Conservation (phyloP, 2,888 invertebrate genomes). For the Papilio elwesi region DNA sequence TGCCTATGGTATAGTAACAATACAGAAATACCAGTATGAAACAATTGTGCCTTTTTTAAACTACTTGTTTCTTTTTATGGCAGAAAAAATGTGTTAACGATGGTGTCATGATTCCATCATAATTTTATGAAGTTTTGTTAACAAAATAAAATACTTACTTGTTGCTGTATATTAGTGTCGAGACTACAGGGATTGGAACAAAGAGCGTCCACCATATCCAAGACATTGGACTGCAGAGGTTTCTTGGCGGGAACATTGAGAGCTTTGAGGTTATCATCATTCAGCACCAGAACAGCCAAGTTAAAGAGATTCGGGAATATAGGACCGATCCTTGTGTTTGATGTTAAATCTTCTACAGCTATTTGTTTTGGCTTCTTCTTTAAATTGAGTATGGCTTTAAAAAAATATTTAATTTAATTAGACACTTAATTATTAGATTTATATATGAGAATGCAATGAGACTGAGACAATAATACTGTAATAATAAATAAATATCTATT, state of each 20-base stretch:
- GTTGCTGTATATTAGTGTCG: slow-evolving; percentile 83
- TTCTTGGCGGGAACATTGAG: slow-evolving; percentile 78
- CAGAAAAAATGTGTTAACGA: no score
- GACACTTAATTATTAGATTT: background rate
- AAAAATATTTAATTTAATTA: background rate
- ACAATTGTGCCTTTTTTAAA: no score
- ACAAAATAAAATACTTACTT: slow-evolving; percentile 59
- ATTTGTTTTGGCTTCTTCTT: slow-evolving; percentile 78
- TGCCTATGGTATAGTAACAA: no score
- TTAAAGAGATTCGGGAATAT: slow-evolving; percentile 86
- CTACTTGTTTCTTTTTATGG: no score
- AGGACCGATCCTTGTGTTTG: slow-evolving; percentile 84
- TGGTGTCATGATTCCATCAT: background rate
- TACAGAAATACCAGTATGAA: no score
- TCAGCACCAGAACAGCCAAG: slow-evolving; percentile 83
- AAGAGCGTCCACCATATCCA: slow-evolving; percentile 84
- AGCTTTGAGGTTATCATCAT: slow-evolving; percentile 81
- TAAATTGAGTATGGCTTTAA: slow-evolving; percentile 79
- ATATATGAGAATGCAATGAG: no score
- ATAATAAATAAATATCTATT: no score
- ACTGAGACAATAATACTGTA: no score
- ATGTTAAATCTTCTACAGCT: slow-evolving; percentile 83
- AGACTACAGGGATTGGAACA: slow-evolving; percentile 84
- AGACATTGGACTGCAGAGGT: slow-evolving; percentile 73
- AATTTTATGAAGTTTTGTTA: background rate